A percentile compares a stretch with the other conserved stretches of the same genome.
phyloP scores from a whole-genome alignment of 2,888 invertebrate species.

The Eledone cirrhosa region DNA sequence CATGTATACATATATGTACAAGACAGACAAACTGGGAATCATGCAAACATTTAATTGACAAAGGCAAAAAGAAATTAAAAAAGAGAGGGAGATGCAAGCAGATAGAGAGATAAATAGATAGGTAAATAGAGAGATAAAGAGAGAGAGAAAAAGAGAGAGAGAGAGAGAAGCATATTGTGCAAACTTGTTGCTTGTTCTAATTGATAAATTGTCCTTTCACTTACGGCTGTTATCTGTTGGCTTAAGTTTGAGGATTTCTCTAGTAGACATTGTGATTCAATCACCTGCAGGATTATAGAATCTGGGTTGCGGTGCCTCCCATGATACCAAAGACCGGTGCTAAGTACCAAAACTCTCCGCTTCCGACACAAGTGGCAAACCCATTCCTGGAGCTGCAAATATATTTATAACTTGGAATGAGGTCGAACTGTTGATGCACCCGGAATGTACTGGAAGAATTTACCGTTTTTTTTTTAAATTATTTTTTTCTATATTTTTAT shows the following conservation, averaged over 20 bases:
- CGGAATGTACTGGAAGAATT: background rate
- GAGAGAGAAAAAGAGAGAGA: background rate
- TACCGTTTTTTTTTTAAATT: too few relatives aligned
- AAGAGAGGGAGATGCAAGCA: background rate
- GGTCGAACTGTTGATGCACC: slow-evolving; percentile 17
- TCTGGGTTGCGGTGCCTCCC: slow-evolving; percentile 38
- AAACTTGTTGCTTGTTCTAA: background rate
- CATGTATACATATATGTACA: background rate
- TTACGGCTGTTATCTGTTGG: slow-evolving; percentile 18
- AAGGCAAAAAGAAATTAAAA: background rate
- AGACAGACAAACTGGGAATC: background rate
- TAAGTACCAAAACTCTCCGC: slow-evolving; percentile 60
- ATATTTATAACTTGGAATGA: slow-evolving; percentile 29
- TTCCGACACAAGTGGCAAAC: slow-evolving; percentile 63
- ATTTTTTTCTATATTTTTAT: too few relatives aligned
- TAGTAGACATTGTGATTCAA: slow-evolving; percentile 24
- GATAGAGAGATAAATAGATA: too few relatives aligned
- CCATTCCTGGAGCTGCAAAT: slow-evolving; percentile 61
- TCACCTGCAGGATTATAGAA: slow-evolving; percentile 22
- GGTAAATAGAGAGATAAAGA: background rate
- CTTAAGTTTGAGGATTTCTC: slow-evolving; percentile 21
- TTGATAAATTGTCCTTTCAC: slow-evolving; percentile 14
- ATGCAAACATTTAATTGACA: too few relatives aligned
- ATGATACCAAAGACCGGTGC: slow-evolving; percentile 64
- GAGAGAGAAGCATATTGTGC: background rate